Conservation (phyloP, 2,113 vertebrate genomes). For the Silurus meridionalis region DNA sequence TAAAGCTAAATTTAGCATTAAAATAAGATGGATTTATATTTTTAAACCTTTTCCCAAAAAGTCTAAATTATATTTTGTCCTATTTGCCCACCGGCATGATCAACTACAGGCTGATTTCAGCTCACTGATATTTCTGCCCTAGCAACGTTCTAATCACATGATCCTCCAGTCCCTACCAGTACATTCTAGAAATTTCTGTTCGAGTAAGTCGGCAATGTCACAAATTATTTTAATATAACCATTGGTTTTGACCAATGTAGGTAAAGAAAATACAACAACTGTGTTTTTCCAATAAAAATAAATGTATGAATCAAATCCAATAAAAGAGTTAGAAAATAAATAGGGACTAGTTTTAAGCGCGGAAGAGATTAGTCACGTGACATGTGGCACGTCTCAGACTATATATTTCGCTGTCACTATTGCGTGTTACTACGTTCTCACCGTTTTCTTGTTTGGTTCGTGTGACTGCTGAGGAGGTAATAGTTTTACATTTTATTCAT, state of each 20-base stretch:
- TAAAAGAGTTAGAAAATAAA: no score
- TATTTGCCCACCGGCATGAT: background rate
- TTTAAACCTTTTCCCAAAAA: background rate
- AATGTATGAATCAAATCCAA: background rate
- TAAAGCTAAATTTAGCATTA: background rate
- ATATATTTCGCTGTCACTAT: no score
- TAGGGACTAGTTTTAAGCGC: no score
- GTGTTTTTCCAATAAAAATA: no score
- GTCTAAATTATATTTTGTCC: slow-evolving; percentile 1
- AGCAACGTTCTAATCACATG: background rate
- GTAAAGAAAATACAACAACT: no score
- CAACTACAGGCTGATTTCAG: background rate
- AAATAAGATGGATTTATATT: background rate
- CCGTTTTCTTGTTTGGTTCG: no score
- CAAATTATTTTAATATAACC: background rate
- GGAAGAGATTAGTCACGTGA: no score
- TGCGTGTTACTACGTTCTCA: no score
- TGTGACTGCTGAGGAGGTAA: no score
- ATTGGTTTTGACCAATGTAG: no score
- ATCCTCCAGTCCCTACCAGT: slow-evolving; percentile 56
- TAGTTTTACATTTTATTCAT: no score
- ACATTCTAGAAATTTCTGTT: slow-evolving; percentile 58
- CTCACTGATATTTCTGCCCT: slow-evolving; percentile 2
- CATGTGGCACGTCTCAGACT: no score
- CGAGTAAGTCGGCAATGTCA: background rate